A percentile compares a stretch with the other conserved stretches of the same genome.
phyloP scores from a whole-genome alignment of 2,113 vertebrate species.

The Rhinopomastus cyanomelas region DNA sequence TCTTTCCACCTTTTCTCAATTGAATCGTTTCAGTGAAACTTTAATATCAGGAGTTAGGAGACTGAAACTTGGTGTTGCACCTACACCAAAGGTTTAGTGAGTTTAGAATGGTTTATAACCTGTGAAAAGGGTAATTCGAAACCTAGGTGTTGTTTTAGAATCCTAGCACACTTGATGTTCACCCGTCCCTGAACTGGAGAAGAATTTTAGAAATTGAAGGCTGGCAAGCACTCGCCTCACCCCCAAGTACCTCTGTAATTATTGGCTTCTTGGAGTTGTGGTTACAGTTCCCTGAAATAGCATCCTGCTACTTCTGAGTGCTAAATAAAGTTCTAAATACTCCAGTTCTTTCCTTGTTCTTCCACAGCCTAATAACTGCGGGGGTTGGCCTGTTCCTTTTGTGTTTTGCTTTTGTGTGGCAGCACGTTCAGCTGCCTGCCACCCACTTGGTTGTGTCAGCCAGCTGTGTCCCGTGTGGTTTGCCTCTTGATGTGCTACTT shows the following conservation, averaged over 20 bases:
- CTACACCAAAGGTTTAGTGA: background rate
- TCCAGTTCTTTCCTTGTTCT: background rate
- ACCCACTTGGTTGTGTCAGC: background rate
- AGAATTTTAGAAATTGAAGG: background rate
- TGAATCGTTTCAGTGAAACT: background rate
- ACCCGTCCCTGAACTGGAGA: background rate
- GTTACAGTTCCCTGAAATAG: background rate
- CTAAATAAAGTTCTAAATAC: background rate
- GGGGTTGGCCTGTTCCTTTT: background rate
- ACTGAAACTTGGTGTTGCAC: background rate
- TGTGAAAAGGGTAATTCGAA: background rate
- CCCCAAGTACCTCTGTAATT: background rate
- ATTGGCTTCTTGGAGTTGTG: background rate
- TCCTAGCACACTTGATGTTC: background rate
- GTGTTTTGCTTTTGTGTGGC: background rate
- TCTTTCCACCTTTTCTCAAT: background rate
- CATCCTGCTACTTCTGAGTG: background rate
- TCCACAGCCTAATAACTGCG: background rate
- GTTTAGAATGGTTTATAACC: background rate
- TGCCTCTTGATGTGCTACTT: background rate
- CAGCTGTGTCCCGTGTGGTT: background rate
- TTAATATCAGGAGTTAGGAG: background rate
- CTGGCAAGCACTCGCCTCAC: background rate
- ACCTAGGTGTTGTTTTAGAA: background rate
- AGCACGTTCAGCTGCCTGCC: background rate